Conservation (phyloP, 2,797 vertebrate genomes). For the Orestias chungarensis region DNA sequence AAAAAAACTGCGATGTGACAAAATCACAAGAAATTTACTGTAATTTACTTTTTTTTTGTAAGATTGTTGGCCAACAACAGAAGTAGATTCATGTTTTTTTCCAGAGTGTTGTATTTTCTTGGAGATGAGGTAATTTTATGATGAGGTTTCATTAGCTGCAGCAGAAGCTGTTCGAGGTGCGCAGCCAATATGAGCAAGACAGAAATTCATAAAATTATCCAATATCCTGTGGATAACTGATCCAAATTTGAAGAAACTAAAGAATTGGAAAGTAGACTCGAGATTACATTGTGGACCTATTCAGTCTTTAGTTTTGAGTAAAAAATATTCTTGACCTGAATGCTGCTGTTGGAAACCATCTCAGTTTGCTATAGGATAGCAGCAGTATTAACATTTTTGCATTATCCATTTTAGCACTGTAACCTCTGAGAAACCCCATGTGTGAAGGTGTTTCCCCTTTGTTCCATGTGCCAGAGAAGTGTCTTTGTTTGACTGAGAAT, state of each 20-base stretch:
- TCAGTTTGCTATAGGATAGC: slow-evolving; percentile 13
- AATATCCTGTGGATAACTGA: slow-evolving; percentile 33
- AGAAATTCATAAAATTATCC: slow-evolving; percentile 56
- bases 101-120: neutral
- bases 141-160: neutral
- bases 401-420: neutral
- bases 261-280: slow-evolving; percentile 52
- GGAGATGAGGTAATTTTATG: neutral
- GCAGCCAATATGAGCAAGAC: slow-evolving; percentile 23
- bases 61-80: neutral
- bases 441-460: neutral
- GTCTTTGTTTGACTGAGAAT: slow-evolving; percentile 56
- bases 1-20: no score
- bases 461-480: slow-evolving; percentile 18
- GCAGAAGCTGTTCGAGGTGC: slow-evolving; percentile 9
- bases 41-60: neutral
- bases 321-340: neutral
- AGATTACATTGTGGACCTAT: neutral
- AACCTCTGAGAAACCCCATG: neutral
- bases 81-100: neutral
- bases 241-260: slow-evolving; percentile 51
- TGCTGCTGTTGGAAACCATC: neutral
- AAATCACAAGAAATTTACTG: neutral
- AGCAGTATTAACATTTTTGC: neutral
- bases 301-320: neutral